phyloP scores from a whole-genome alignment of 2,113 vertebrate genomes.

The Dipodomys ordii region DNA sequence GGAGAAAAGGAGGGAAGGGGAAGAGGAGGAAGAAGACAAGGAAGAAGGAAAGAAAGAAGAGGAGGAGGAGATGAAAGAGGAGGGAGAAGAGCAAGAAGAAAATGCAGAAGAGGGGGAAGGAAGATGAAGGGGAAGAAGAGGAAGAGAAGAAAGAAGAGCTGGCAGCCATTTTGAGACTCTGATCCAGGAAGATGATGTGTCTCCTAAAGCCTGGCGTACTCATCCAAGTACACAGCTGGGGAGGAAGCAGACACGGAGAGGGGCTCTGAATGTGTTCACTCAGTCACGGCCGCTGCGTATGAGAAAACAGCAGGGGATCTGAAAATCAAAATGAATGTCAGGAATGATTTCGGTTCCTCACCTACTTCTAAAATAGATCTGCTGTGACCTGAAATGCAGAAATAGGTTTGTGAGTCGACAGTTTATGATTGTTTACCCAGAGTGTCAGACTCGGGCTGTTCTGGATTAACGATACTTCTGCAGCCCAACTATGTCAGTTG shows the following conservation, averaged over 20 bases:
- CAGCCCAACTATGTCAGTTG: neutral
- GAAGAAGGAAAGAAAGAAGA: too few species aligned
- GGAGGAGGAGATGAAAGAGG: neutral
- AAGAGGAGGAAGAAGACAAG: too few species aligned
- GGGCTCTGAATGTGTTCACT: neutral
- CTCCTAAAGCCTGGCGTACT: neutral
- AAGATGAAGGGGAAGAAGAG: neutral
- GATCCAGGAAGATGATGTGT: neutral
- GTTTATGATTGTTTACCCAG: neutral
- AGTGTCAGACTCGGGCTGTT: slow-evolving; percentile 5
- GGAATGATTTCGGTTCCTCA: neutral
- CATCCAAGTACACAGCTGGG: neutral
- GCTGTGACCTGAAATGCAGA: neutral
- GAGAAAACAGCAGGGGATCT: neutral
- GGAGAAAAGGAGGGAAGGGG: neutral
- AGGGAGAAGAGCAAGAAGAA: neutral
- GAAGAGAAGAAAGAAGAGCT: neutral
- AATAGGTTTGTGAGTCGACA: neutral
- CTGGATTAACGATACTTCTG: neutral
- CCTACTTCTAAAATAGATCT: neutral
- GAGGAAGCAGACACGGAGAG: neutral
- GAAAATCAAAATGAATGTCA: neutral
- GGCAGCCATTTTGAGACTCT: neutral
- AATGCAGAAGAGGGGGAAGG: neutral
- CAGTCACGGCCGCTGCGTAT: neutral